phyloP scores from a whole-genome alignment of 2,888 invertebrate genomes.

The Cataglyphis albicans region DNA sequence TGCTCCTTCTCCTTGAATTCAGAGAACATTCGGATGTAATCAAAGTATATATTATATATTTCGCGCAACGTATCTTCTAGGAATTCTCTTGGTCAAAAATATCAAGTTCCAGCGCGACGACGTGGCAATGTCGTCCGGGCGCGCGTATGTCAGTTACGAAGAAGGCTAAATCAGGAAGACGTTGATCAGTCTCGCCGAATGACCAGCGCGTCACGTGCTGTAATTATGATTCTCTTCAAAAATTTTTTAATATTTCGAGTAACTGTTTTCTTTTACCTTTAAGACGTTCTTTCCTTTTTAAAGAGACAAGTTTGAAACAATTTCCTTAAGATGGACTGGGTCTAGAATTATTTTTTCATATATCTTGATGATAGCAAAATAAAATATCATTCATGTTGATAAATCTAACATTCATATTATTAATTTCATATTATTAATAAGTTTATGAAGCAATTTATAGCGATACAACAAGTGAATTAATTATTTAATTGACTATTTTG shows the following conservation, averaged over 20 bases:
- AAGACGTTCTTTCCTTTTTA: background rate
- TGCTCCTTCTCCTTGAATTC: background rate
- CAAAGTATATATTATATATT: background rate
- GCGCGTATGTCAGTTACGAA: background rate
- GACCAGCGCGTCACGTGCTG: background rate
- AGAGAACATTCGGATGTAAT: background rate
- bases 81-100: background rate
- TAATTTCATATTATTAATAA: background rate
- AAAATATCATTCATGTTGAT: background rate
- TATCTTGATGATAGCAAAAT: background rate
- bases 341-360: background rate
- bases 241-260: background rate
- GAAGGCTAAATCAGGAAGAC: constrained; percentile 5
- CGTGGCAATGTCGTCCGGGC: constrained; percentile 24
- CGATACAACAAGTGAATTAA: no score
- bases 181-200: background rate
- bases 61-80: background rate
- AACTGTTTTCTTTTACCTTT: background rate
- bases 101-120: background rate
- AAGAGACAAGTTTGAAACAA: background rate
- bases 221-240: background rate
- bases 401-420: background rate
- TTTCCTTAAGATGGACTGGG: background rate
- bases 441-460: background rate
- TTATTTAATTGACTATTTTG: no score